A percentile compares a stretch with the other conserved stretches of the same genome.
phyloP scores from a whole-genome alignment of 2,113 vertebrate genomes.

The Microcebus jonahi region DNA sequence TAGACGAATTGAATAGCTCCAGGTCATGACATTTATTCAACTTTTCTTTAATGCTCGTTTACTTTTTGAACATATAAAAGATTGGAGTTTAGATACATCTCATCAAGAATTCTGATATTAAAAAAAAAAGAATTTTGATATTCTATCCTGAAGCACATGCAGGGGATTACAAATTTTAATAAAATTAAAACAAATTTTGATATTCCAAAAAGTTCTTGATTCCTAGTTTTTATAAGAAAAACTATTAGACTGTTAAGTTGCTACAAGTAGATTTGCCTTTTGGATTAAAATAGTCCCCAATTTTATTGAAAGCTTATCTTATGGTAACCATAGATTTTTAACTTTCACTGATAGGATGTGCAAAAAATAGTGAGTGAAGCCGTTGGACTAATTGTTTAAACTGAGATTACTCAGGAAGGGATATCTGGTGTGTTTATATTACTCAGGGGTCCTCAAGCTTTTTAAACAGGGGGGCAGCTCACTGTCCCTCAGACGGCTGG shows the following conservation, averaged over 20 bases:
- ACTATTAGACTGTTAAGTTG: neutral
- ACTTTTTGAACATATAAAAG: neutral
- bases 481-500: too few relatives aligned
- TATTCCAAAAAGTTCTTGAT: neutral
- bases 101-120: neutral
- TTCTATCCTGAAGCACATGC: neutral
- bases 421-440: slow-evolving; percentile 49
- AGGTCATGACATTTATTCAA: neutral
- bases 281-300: neutral
- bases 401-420: slow-evolving; percentile 6
- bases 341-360: neutral
- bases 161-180: too few relatives aligned
- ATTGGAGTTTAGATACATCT: neutral
- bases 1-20: neutral
- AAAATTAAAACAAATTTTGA: neutral
- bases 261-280: neutral
- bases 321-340: neutral
- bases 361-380: neutral
- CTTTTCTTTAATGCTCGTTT: neutral
- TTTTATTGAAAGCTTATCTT: slow-evolving; percentile 26
- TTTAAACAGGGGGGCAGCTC: too few relatives aligned
- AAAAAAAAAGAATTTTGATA: neutral
- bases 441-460: too few relatives aligned
- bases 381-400: slow-evolving; percentile 42
- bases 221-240: neutral